Evolutionary conservation across 2,888 invertebrate species (phyloP), one percentile per base, ranked within the genome.

Genomic region (Ethmia dodecea): DNA sequence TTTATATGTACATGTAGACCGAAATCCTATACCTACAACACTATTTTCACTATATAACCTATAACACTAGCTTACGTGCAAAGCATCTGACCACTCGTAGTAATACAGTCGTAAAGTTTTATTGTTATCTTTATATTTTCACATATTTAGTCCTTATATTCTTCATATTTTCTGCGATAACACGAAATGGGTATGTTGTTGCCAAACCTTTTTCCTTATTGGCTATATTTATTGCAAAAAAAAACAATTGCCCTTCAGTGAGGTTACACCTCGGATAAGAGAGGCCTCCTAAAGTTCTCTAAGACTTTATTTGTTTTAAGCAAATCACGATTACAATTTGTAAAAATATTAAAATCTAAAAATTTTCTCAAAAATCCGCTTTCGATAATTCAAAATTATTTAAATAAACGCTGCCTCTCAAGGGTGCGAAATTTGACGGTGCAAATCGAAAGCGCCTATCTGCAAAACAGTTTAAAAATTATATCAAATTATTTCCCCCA

Each of bases 191-290:
- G 36, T 38, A 40, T 51, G 52, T 55, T 57, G 52, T 49, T 46
- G 44, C 37, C 49, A 42, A 41, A 45, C 42, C 43, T 47, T 59
- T 52, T 52, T 51, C 49, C 47, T 55, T 59, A 50, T 53, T 47
- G 52, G 40, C 33, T 38, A 38, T 59, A 53, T 61, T 55, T 55
- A 37, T 14, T 34, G 20, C 33, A 48, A 57, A 52, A 52, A 59
- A 56, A 50, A 43, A 52, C 50, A 48, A 59, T 55, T 49, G 46
- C 42, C 42, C 40, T 49, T 37, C 48, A 48, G 27, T 34, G 33
- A 52, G 49, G 57, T 60, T 50, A 57, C 58, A 57, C 52, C 49
- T 60, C 42, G 29, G 44, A 45, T 43, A 35, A 46, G 47, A 22
- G n/a, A n/a, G n/a, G 20, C n/a, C n/a, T 20, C n/a, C 20, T 22